Evolutionary conservation across 2,113 vertebrate species (phyloP), one percentile per base, ranked within the genome.

Genomic region (Rhabdornis inornatus): DNA sequence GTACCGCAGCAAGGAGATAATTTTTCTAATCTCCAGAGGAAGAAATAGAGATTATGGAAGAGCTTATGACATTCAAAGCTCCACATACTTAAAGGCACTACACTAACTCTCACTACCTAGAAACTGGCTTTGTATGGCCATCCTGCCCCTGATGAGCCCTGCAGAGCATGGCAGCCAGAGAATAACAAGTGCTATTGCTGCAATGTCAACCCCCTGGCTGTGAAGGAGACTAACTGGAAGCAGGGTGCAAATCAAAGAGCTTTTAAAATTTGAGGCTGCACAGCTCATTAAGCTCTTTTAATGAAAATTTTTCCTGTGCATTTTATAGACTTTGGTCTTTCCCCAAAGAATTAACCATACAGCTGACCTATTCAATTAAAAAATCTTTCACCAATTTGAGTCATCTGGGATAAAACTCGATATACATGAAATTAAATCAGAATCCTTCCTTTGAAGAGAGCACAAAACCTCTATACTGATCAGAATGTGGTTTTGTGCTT

Each of bases 291-390:
- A 82, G 18, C 5, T 79, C n/a, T 79, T 87, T 69, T 82, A 93
- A 94, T 91, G 70, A 72, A 90, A 83, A 80, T 59, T 79, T 95
- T 92, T 85, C 49, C 57, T 69, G 44, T 52, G 28, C 33, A 50
- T 92, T 92, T 90, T 81, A 66, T 28, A 85, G 75, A 20, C 28
- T 45, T 44, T 10, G 30, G 37, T 53, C 25, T 53, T 87, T 89
- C 74, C 93, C 77, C 27, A 53, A 94, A 92, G 83, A 83, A 37
- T 94, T 84, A 89, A 83, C 57, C 19, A 25, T 65, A 82, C 10
- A 92, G 55, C 42, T 95, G 91, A 95, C 87, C 66, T 52, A 70
- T 87, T 90, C 90, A 94, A 94, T 90, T 92, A 76, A 93, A 96
- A 95, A 79, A 47, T 68, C 37, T 83, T 91, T 87, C 66, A 83